Evolutionary conservation across 2,797 vertebrate species (phyloP).

Genomic region (Sebastes nivosus): DNA sequence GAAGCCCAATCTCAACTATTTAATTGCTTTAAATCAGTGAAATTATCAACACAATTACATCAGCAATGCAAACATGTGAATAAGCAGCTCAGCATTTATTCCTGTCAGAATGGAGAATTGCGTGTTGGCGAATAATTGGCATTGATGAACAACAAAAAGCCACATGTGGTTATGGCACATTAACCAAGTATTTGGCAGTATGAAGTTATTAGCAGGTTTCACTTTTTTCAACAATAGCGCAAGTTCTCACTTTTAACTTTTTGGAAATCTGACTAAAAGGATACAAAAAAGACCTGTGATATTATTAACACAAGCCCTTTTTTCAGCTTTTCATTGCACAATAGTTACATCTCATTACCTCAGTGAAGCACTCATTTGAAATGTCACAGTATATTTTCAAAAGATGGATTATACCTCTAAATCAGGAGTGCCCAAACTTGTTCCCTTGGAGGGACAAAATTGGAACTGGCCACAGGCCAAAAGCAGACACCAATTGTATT

Average conservation of each 20-base stretch:
- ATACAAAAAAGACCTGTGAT: background rate
- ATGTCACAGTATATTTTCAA: background rate
- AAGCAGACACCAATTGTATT: too few relatives aligned
- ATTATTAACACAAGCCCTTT: background rate
- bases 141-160: conserved; percentile 53
- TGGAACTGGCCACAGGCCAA: too few relatives aligned
- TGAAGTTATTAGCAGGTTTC: conserved; percentile 25
- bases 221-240: conserved; percentile 9
- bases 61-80: conserved; percentile 71
- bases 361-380: background rate
- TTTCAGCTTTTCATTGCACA: background rate
- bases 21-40: conserved; percentile 76
- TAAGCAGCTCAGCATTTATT: conserved; percentile 53
- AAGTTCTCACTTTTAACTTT: background rate
- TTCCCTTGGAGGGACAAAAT: too few relatives aligned
- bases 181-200: conserved; percentile 37
- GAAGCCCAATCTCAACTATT: conserved; percentile 69
- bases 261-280: background rate
- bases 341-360: background rate
- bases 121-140: conserved; percentile 35
- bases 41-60: conserved; percentile 81
- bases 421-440: too few relatives aligned
- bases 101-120: conserved; percentile 30
- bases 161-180: conserved; percentile 57
- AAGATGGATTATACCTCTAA: background rate